These are phyloP conservation scores for Phenganax subtilis DNA, from an alignment of 92 coral and sea anemone species.

Conservation along the genomic window DNA sequence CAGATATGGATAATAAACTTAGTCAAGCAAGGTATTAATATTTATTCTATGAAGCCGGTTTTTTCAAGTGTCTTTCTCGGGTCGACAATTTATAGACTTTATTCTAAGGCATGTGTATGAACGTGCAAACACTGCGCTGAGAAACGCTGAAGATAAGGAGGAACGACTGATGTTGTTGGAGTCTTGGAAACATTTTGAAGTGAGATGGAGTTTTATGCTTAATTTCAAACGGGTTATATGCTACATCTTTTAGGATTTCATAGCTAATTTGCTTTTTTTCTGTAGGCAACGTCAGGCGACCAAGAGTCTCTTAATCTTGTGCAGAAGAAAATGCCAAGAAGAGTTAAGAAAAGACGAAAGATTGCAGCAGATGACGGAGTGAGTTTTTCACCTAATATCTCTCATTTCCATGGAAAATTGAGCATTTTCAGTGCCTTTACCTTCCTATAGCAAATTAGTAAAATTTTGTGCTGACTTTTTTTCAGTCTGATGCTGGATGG, in stretches of 20 bases:
- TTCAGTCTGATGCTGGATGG: constrained; percentile 93
- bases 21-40: constrained; percentile 71
- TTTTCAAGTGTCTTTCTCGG: background rate
- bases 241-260: too few relatives aligned
- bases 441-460: background rate
- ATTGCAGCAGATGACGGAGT: constrained; percentile 96
- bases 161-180: constrained; percentile 90
- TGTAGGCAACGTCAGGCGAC: constrained; percentile 68
- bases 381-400: background rate
- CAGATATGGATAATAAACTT: constrained; percentile 57
- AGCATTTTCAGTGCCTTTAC: background rate
- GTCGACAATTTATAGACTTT: background rate
- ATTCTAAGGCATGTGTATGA: constrained; percentile 69
- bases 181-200: constrained; percentile 98
- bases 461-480: background rate
- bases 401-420: too few relatives aligned
- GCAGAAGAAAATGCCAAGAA: constrained; percentile 85
- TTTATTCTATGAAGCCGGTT: background rate
- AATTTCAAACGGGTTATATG: too few relatives aligned
- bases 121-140: constrained; percentile 80
- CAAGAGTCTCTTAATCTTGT: constrained; percentile 58
- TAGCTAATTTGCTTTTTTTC: background rate
- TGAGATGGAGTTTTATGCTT: constrained; percentile 1
- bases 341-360: constrained; percentile 86
- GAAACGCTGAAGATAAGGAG: constrained; percentile 73